Evolutionary conservation across 1,140 invertebrate genomes (phyloP).

Genomic region (Thaumetopoea pityocampa): DNA sequence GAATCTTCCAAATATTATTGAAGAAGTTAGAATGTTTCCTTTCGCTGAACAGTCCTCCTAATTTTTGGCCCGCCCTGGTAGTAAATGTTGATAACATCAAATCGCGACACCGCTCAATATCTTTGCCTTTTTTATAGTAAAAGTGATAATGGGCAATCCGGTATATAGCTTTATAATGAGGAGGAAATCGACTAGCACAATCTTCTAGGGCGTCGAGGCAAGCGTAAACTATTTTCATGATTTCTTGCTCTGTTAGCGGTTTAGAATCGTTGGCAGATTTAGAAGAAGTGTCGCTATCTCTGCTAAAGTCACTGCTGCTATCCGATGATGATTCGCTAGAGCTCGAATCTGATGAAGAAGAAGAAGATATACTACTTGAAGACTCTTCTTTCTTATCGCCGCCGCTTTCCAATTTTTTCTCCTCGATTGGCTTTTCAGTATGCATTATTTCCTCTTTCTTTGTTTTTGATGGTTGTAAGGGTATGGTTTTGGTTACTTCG

Average conservation of each 20-base stretch:
- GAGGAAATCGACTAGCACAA: constrained; percentile 89
- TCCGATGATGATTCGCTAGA: constrained; percentile 64
- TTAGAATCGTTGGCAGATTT: constrained; percentile 50
- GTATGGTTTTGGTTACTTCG: constrained; percentile 5
- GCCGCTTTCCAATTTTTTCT: constrained; percentile 17
- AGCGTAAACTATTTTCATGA: constrained; percentile 65
- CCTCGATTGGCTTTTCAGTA: constrained; percentile 13
- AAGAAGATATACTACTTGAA: constrained; percentile 51
- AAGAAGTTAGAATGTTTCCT: constrained; percentile 92
- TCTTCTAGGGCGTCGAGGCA: constrained; percentile 89
- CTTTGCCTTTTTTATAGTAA: constrained; percentile 81
- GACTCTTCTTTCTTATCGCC: constrained; percentile 45
- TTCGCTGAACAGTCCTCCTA: constrained; percentile 90
- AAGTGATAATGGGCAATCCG: constrained; percentile 90
- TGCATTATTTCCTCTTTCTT: constrained; percentile 6
- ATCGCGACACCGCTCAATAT: constrained; percentile 82
- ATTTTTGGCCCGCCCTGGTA: constrained; percentile 78
- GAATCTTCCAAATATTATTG: constrained; percentile 95
- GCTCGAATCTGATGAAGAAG: constrained; percentile 62
- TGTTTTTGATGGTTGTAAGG: constrained; percentile 1
- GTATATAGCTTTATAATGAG: constrained; percentile 96
- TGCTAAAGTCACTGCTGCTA: constrained; percentile 57
- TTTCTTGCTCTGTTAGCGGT: constrained; percentile 57
- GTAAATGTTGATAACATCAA: constrained; percentile 82
- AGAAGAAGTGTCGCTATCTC: constrained; percentile 53